Percentiles rank a stretch among this genome's conserved stretches.
Conservation (phyloP, 2,888 invertebrate species). For the Lamellibrachia satsuma region DNA sequence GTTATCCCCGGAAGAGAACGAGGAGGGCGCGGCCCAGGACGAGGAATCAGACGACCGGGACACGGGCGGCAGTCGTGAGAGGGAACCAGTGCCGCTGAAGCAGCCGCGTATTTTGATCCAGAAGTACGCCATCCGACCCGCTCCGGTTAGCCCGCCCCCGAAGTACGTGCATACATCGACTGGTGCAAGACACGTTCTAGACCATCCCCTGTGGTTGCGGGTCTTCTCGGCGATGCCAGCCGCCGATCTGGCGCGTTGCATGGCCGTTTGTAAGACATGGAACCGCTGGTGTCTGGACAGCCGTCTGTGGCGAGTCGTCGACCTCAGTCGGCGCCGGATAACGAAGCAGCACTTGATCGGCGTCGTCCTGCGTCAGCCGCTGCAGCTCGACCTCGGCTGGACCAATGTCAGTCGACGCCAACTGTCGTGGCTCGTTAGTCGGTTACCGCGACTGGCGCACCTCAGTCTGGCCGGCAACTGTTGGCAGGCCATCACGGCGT, state of each 20-base stretch:
- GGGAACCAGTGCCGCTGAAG: neutral
- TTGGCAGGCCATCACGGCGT: constrained; percentile 80
- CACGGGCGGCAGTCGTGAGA: neutral
- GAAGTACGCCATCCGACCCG: constrained; percentile 54
- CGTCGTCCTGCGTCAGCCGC: constrained; percentile 88
- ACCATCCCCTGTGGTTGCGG: constrained; percentile 62
- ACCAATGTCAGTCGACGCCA: constrained; percentile 87
- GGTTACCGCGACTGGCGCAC: constrained; percentile 83
- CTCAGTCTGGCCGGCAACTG: constrained; percentile 78
- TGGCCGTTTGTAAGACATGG: constrained; percentile 88
- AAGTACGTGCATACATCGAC: constrained; percentile 46
- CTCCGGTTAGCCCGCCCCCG: constrained; percentile 55
- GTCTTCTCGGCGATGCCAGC: constrained; percentile 66
- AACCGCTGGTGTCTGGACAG: constrained; percentile 85
- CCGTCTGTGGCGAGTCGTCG: constrained; percentile 84
- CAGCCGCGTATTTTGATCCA: constrained; percentile 21
- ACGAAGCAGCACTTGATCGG: constrained; percentile 79
- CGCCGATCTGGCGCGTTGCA: constrained; percentile 71
- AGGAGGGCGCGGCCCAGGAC: neutral
- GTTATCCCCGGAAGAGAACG: neutral
- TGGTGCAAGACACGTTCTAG: constrained; percentile 48
- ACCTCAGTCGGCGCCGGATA: constrained; percentile 68
- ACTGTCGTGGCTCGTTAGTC: constrained; percentile 88
- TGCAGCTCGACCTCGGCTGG: constrained; percentile 85
- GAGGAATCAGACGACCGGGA: neutral